Evolutionary conservation across 2,888 invertebrate species (phyloP).

Genomic region (Platycnemis pennipes): DNA sequence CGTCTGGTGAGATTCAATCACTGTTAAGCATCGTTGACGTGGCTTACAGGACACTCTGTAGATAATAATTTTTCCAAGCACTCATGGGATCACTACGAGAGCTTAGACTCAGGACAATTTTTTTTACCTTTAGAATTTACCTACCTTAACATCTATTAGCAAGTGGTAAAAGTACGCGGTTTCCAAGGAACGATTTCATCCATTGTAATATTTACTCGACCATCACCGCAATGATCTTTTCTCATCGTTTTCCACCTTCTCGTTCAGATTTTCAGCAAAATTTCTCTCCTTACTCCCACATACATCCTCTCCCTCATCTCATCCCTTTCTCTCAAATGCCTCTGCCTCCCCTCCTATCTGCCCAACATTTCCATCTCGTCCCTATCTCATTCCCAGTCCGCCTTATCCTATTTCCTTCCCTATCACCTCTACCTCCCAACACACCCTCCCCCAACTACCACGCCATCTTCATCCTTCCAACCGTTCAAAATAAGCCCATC

Average conservation of each 20-base stretch:
- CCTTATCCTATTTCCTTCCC: neutral
- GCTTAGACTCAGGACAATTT: too few species aligned
- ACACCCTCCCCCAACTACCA: neutral
- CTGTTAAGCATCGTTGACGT: too few species aligned
- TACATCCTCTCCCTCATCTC: neutral
- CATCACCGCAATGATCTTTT: neutral
- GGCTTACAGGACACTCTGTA: too few species aligned
- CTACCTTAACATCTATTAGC: too few species aligned
- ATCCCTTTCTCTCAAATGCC: neutral
- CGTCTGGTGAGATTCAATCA: too few species aligned
- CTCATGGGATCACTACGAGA: too few species aligned
- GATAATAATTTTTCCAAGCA: too few species aligned
- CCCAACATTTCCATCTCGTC: neutral
- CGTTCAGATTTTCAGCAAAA: neutral
- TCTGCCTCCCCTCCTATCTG: neutral
- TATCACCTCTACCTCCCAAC: neutral
- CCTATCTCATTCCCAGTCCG: neutral
- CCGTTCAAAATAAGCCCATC: slow-evolving; percentile 23
- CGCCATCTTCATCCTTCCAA: neutral
- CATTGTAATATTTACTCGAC: too few species aligned
- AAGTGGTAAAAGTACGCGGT: too few species aligned
- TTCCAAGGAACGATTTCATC: too few species aligned
- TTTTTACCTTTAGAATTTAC: too few species aligned
- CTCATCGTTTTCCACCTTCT: neutral
- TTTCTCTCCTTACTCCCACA: too few species aligned